A percentile compares a stretch with the other conserved stretches of the same genome.
Evolutionary conservation across 2,797 vertebrate genomes (phyloP).

Genomic region (Hydrolagus colliei): DNA sequence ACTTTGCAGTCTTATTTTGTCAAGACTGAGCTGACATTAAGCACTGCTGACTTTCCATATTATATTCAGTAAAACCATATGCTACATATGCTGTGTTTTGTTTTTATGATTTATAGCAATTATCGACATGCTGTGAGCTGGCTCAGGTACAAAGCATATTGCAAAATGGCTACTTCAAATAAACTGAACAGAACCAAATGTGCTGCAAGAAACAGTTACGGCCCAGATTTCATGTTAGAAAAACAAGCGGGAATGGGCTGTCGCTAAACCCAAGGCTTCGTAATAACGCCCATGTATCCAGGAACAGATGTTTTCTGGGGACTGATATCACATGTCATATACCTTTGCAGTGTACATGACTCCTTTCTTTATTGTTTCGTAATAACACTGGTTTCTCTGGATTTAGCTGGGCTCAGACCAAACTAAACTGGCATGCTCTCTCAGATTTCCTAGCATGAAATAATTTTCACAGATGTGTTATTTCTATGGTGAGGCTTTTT

Average conservation of each 20-base stretch:
- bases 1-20: neutral
- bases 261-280: neutral
- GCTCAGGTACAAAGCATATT: neutral
- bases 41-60: neutral
- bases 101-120: neutral
- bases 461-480: neutral
- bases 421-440: neutral
- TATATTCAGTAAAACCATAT: too few species aligned
- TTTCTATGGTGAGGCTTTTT: neutral
- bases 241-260: neutral
- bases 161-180: neutral
- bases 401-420: neutral
- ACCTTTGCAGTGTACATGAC: neutral
- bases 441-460: neutral
- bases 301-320: neutral
- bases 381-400: neutral
- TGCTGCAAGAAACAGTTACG: neutral
- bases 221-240: neutral
- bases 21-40: neutral
- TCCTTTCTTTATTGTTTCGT: neutral
- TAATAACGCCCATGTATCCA: neutral
- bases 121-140: neutral
- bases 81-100: neutral
- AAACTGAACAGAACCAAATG: neutral
- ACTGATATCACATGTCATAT: neutral